Percentiles rank a stretch among this genome's conserved stretches.
These are phyloP conservation scores for Eupeodes corollae DNA, from an alignment of 1,140 invertebrate genomes.

Conservation along the genomic window DNA sequence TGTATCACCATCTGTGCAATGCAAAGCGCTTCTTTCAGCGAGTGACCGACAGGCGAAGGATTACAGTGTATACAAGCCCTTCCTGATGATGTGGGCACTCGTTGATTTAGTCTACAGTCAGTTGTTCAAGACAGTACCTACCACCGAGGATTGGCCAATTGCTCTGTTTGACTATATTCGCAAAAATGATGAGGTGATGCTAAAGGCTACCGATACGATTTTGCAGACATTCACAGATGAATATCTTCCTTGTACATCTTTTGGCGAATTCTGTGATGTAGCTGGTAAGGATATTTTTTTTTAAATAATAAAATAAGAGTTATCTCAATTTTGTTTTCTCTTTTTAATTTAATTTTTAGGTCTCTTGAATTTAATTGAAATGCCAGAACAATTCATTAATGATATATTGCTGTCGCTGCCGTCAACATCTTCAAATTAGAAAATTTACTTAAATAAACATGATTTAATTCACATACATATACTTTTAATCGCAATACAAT, in stretches of 20 bases:
- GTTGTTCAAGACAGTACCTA: conserved; percentile 55
- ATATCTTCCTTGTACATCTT: conserved; percentile 76
- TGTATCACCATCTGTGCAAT: conserved; percentile 41
- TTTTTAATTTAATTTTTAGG: conserved; percentile 14
- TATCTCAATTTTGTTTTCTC: neutral
- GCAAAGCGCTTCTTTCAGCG: conserved; percentile 39
- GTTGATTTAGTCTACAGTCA: conserved; percentile 64
- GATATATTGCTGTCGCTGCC: conserved; percentile 28
- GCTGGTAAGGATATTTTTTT: conserved; percentile 40
- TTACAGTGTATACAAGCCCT: conserved; percentile 75
- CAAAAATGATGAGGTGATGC: conserved; percentile 79
- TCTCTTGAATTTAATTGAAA: conserved; percentile 29
- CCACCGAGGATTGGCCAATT: conserved; percentile 74
- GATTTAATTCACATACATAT: too few species aligned
- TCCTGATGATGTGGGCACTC: conserved; percentile 73
- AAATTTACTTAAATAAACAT: neutral
- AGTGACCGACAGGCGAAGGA: conserved; percentile 49
- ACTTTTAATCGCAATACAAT: too few species aligned
- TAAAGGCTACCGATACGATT: conserved; percentile 77
- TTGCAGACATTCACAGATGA: conserved; percentile 77
- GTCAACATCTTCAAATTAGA: conserved; percentile 9
- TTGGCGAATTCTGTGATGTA: conserved; percentile 86
- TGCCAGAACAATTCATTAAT: conserved; percentile 30
- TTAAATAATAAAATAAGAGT: neutral
- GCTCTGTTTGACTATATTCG: conserved; percentile 86